Evolutionary conservation across 2,113 vertebrate species (phyloP), one percentile per base, ranked within the genome.

Genomic region (Ia io): DNA sequence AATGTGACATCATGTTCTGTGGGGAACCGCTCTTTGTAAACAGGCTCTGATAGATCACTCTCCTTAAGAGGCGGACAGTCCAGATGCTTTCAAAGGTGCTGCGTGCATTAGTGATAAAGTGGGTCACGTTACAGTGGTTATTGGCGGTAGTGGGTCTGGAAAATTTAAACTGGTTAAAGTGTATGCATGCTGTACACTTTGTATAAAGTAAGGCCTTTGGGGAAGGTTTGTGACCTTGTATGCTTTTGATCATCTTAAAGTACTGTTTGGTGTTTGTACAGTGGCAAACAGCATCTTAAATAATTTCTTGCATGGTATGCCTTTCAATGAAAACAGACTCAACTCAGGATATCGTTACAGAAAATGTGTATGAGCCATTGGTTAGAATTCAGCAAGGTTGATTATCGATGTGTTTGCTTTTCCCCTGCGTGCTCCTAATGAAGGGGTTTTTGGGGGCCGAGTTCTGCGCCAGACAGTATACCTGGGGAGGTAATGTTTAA

Each of bases 401-500:
- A 77, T 95, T 40, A 40, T 70, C 20, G n/a, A 73, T 16, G 74
- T 35, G 69, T 63, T 77, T 93, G 3, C 51, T 92, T 91, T 70
- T 11, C 11, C 82, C 40, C 13, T 44, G 1, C 51, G 67, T 84
- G 10, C 93, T 96, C 78, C 28, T 7, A 86, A 30, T 83, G 28
- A 92, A 59, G 83, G 94, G 79, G 2, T 94, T 71, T 71, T 82
- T 42, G 89, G 85, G 85, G 61, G 51, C 93, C 49, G 61, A 47
- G 87, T 96, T 32, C 85, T 23, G 69, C 51, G 53, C 88, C 89
- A 6, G 90, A 13, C 37, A 37, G 65, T 14, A 16, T 69, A 12
- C 88, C 44, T 93, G 18, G 1, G 65, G 90, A 96, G 93, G 95
- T 97, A 83, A 96, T 78, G 35, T 95, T 95, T 97, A 97, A 97